Evolutionary conservation across 2,888 invertebrate species (phyloP).

Genomic region (Branchipolynoe longqiensis): DNA sequence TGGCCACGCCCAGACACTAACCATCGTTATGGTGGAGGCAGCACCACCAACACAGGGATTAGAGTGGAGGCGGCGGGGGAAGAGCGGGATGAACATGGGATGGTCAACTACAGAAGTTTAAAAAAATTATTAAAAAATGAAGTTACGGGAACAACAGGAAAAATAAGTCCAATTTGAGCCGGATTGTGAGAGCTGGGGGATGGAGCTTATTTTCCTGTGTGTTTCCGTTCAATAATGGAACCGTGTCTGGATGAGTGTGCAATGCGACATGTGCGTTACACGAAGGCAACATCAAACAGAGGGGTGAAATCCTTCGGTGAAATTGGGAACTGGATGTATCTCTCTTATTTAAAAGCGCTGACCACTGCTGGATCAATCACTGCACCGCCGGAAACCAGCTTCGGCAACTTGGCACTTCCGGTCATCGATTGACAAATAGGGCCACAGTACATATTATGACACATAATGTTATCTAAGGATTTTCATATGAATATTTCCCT

Average conservation of each 20-base stretch:
- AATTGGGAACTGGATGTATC: background rate
- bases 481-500: no score
- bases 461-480: no score
- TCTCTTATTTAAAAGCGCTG: no score
- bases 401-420: no score
- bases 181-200: background rate
- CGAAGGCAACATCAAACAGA: background rate
- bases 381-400: no score
- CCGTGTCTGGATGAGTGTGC: background rate
- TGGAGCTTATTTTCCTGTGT: constrained; percentile 41
- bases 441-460: no score
- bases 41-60: background rate
- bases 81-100: constrained; percentile 6
- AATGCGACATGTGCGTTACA: background rate
- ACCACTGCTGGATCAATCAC: no score
- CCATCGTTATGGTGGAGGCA: background rate
- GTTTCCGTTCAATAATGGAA: background rate
- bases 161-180: constrained; percentile 43
- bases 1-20: background rate
- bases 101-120: background rate
- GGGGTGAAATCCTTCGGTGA: background rate
- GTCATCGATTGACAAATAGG: no score
- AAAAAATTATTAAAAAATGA: background rate
- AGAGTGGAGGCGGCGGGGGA: background rate
- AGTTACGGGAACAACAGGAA: constrained; percentile 6